Percentiles rank a stretch among this genome's conserved stretches.
These are phyloP conservation scores for Margarornis squamiger DNA, from an alignment of 2,797 vertebrate genomes.

Conservation along the genomic window DNA sequence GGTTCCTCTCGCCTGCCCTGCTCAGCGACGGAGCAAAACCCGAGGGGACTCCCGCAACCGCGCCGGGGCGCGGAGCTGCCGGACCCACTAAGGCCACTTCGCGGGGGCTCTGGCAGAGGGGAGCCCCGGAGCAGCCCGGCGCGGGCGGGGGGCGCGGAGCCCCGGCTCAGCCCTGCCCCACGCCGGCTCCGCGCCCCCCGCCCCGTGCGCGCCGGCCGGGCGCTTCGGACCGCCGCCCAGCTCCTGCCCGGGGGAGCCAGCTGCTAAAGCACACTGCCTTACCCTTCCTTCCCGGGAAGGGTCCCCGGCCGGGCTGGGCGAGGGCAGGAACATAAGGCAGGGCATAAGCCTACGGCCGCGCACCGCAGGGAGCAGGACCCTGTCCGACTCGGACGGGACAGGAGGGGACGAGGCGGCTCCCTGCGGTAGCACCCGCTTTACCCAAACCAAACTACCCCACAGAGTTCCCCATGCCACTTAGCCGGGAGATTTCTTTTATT, in stretches of 20 bases:
- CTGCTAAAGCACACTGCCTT: neutral
- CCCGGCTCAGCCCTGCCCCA: neutral
- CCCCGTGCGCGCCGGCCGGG: neutral
- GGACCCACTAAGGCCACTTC: neutral
- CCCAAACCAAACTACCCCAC: neutral
- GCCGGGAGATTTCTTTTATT: neutral
- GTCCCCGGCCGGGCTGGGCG: neutral
- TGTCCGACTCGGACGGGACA: neutral
- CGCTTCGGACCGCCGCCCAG: neutral
- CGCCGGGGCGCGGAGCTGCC: neutral
- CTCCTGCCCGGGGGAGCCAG: neutral
- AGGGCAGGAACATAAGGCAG: neutral
- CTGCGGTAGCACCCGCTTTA: fast-evolving
- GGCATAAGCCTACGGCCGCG: neutral
- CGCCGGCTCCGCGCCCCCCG: neutral
- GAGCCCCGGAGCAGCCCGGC: neutral
- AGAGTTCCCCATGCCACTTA: fast-evolving
- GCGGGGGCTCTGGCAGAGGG: neutral
- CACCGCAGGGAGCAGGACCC: neutral
- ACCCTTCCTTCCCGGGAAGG: neutral
- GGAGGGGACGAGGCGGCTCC: neutral
- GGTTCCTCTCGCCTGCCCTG: neutral
- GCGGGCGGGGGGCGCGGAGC: neutral
- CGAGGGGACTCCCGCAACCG: neutral
- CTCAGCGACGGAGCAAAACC: neutral